These are phyloP conservation scores for Sus cebifrons DNA, from an alignment of 2,797 vertebrate species.

Conservation along the genomic window DNA sequence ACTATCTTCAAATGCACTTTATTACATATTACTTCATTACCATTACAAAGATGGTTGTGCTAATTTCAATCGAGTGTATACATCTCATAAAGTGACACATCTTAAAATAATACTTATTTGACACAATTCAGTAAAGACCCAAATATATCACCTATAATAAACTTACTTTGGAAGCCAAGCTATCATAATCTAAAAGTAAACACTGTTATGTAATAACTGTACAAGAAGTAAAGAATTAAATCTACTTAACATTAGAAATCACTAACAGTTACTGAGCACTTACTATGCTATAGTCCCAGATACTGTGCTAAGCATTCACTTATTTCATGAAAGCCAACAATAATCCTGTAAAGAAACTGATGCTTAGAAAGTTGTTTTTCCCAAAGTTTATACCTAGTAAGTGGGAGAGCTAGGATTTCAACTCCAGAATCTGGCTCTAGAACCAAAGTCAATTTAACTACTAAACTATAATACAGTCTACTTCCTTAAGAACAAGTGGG, in stretches of 20 bases:
- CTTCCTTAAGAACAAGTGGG: slow-evolving; percentile 2
- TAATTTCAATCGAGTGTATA: not conserved
- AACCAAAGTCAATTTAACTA: slow-evolving; percentile 25
- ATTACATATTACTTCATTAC: slow-evolving; percentile 61
- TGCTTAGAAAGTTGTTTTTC: slow-evolving; percentile 38
- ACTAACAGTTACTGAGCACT: slow-evolving; percentile 15
- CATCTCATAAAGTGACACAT: slow-evolving; percentile 52
- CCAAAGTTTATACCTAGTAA: not conserved
- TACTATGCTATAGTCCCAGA: not conserved
- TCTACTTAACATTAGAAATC: slow-evolving; percentile 35
- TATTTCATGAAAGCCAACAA: slow-evolving; percentile 57
- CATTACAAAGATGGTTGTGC: slow-evolving; percentile 46
- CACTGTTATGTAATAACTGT: slow-evolving; percentile 15
- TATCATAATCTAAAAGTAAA: slow-evolving; percentile 43
- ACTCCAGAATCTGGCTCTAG: slow-evolving; percentile 43
- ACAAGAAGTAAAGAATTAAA: slow-evolving; percentile 65
- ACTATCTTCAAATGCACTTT: slow-evolving; percentile 67
- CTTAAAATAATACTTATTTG: slow-evolving; percentile 43
- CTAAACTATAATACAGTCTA: not conserved
- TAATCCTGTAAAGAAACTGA: slow-evolving; percentile 53
- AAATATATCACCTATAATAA: slow-evolving; percentile 64
- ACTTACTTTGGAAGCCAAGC: not conserved
- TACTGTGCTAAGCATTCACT: slow-evolving; percentile 23
- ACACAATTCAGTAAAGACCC: slow-evolving; percentile 48
- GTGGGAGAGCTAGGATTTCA: slow-evolving; percentile 42